Conservation (phyloP, 2,113 vertebrate species). For the Orientallactaga bullata region DNA sequence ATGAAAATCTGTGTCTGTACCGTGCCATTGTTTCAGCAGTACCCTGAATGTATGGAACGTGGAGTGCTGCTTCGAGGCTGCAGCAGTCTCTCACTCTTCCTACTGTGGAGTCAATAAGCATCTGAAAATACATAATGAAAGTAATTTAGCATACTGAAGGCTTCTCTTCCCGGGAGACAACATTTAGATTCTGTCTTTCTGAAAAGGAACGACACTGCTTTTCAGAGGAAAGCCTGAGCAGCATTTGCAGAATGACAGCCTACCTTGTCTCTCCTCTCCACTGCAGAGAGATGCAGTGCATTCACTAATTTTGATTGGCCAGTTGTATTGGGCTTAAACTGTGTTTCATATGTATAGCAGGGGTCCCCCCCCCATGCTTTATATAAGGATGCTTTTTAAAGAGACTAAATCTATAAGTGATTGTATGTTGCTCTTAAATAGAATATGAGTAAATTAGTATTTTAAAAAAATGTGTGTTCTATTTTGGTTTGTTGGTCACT, state of each 20-base stretch:
- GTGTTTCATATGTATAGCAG: conserved; percentile 89
- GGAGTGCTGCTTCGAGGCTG: conserved; percentile 87
- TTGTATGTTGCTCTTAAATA: conserved; percentile 84
- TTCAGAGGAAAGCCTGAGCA: conserved; percentile 87
- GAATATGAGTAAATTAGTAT: conserved; percentile 82
- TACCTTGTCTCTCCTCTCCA: conserved; percentile 93
- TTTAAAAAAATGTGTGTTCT: conserved; percentile 83
- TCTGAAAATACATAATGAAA: conserved; percentile 91
- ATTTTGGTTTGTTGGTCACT: conserved; percentile 82
- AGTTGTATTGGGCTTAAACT: conserved; percentile 95
- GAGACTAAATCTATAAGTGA: conserved; percentile 84
- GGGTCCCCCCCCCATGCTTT: conserved; percentile 79
- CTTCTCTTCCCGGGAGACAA: conserved; percentile 89
- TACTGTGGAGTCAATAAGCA: conserved; percentile 89
- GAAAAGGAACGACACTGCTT: conserved; percentile 86
- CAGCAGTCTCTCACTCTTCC: conserved; percentile 89
- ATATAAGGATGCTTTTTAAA: conserved; percentile 86
- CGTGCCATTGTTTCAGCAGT: conserved; percentile 90
- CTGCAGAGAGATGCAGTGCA: conserved; percentile 99
- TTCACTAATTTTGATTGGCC: conserved; percentile 97
- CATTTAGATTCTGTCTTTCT: conserved; percentile 85
- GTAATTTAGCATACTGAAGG: conserved; percentile 91
- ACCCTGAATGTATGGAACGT: conserved; percentile 86
- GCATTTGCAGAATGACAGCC: conserved; percentile 91
- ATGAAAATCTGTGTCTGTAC: conserved; percentile 87